Evolutionary conservation across 2,888 invertebrate species (phyloP).

Genomic region (Punctoribates punctum): DNA sequence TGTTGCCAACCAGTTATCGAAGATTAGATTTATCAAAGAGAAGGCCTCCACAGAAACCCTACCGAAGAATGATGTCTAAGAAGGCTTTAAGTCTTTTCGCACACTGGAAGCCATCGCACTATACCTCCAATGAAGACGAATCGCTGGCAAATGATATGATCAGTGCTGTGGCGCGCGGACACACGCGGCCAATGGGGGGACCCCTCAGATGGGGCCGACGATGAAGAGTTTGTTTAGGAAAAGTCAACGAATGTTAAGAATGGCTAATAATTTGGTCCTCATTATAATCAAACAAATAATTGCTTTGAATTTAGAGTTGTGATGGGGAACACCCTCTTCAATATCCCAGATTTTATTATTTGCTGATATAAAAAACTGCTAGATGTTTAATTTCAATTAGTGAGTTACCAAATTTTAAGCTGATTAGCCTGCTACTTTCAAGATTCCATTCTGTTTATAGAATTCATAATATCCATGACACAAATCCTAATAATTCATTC

Average conservation of each 20-base stretch:
- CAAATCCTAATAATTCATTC: too few species aligned
- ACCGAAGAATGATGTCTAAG: slow-evolving; percentile 22
- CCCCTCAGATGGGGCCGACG: slow-evolving; percentile 58
- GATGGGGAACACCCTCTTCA: too few species aligned
- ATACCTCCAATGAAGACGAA: slow-evolving; percentile 16
- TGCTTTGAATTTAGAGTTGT: too few species aligned
- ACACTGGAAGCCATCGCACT: slow-evolving; percentile 40
- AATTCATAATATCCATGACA: too few species aligned
- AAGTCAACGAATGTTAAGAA: neutral
- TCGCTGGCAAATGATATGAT: neutral
- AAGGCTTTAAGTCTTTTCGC: slow-evolving; percentile 42
- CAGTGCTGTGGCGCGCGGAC: slow-evolving; percentile 36
- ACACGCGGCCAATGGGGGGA: slow-evolving; percentile 24
- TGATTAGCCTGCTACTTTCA: too few species aligned
- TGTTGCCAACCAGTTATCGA: neutral
- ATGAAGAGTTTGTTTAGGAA: slow-evolving; percentile 44
- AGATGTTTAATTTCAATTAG: too few species aligned
- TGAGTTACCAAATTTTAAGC: too few species aligned
- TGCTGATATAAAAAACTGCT: too few species aligned
- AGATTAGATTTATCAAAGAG: neutral
- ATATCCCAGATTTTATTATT: too few species aligned
- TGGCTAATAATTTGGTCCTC: neutral
- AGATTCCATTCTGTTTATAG: too few species aligned
- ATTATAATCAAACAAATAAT: too few species aligned
- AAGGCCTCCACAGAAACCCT: neutral